phyloP scores from a whole-genome alignment of 2,797 vertebrate genomes.

The Gastrophryne carolinensis region DNA sequence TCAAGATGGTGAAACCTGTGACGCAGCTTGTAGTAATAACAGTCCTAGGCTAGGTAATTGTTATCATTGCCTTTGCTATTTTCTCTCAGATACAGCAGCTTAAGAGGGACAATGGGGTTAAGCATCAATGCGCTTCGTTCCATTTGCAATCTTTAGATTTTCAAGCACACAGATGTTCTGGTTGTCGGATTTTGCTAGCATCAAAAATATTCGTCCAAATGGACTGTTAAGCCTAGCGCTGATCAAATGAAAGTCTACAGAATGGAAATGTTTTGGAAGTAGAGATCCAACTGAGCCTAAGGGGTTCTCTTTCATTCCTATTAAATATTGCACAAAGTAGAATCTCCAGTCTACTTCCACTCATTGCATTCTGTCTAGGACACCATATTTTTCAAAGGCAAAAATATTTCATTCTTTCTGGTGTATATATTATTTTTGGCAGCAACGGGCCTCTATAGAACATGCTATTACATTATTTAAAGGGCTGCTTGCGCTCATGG shows the following conservation, averaged over 20 bases:
- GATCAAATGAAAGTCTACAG: constrained; percentile 39
- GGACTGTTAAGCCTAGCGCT: constrained; percentile 27
- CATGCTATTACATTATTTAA: background rate
- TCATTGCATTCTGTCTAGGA: constrained; percentile 14
- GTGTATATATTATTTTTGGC: background rate
- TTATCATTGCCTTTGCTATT: background rate
- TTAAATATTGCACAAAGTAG: constrained; percentile 37
- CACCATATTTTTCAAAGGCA: too few species aligned
- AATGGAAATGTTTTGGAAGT: constrained; percentile 30
- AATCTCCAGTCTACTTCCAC: background rate
- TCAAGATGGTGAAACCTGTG: background rate
- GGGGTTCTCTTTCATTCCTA: constrained; percentile 25
- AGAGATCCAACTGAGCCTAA: constrained; percentile 19
- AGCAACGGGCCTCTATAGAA: background rate
- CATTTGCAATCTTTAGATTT: constrained; percentile 13
- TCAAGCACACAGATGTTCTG: constrained; percentile 14
- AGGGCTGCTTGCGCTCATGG: too few species aligned
- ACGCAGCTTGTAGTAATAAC: background rate
- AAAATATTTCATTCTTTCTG: too few species aligned
- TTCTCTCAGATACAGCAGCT: background rate
- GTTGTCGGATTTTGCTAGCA: constrained; percentile 7
- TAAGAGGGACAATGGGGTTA: background rate
- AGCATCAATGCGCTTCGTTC: background rate
- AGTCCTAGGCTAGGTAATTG: background rate
- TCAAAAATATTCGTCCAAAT: constrained; percentile 12